A percentile compares a stretch with the other conserved stretches of the same genome.
phyloP scores from a whole-genome alignment of 2,888 invertebrate species.

The Therioaphis trifolii region DNA sequence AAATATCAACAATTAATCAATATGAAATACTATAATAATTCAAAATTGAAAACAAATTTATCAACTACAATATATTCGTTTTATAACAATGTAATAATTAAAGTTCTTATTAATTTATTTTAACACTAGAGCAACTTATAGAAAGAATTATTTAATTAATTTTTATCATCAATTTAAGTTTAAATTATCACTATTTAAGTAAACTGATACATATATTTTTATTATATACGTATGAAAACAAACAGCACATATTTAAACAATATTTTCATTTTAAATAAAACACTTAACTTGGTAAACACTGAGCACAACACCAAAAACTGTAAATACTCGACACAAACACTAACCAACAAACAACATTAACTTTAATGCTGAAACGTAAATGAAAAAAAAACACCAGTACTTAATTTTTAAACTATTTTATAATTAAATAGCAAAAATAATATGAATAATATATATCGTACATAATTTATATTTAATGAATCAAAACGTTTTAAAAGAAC shows the following conservation, averaged over 20 bases:
- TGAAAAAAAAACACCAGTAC: constrained; percentile 29
- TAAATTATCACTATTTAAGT: too few relatives aligned
- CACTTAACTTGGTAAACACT: constrained; percentile 54
- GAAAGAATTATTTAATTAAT: too few relatives aligned
- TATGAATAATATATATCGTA: constrained; percentile 17
- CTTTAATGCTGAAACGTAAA: constrained; percentile 1
- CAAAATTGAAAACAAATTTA: too few relatives aligned
- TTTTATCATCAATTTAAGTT: too few relatives aligned
- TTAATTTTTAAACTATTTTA: constrained; percentile 37
- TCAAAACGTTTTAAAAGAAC: constrained; percentile 3
- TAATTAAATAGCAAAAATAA: constrained; percentile 51
- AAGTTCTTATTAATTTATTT: too few relatives aligned
- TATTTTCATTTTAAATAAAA: constrained; percentile 31
- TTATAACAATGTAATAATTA: too few relatives aligned
- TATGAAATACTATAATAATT: too few relatives aligned
- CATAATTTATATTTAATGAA: constrained; percentile 5
- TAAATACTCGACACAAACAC: constrained; percentile 22
- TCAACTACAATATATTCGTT: too few relatives aligned
- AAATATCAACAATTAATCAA: too few relatives aligned
- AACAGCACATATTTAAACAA: constrained; percentile 8
- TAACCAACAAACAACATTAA: constrained; percentile 22
- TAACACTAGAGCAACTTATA: too few relatives aligned
- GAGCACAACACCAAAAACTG: constrained; percentile 39
- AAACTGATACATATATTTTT: too few relatives aligned
- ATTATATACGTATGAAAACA: too few relatives aligned